Conservation (phyloP, 2,113 vertebrate species). For the Sinocyclocheilus anophthalmus region DNA sequence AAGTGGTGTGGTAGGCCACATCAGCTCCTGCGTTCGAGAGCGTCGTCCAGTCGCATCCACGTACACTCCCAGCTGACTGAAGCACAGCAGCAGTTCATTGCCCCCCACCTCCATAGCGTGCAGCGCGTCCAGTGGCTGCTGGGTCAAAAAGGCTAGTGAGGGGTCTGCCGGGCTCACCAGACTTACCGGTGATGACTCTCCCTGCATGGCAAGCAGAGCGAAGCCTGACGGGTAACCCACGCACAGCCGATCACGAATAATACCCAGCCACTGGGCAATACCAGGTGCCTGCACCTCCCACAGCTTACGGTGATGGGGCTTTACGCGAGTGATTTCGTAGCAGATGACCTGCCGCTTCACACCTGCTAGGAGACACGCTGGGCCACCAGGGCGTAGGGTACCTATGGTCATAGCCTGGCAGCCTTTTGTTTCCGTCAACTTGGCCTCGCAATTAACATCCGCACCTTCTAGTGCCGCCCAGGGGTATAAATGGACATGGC, state of each 20-base stretch:
- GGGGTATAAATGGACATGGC: conserved; percentile 88
- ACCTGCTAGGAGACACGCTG: conserved; percentile 86
- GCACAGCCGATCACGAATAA: conserved; percentile 89
- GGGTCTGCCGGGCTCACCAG: conserved; percentile 91
- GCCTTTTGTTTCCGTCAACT: conserved; percentile 92
- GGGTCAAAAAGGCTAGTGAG: conserved; percentile 91
- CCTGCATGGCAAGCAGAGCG: conserved; percentile 90
- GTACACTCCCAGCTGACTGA: conserved; percentile 94
- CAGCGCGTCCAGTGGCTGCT: conserved; percentile 90
- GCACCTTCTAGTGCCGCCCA: conserved; percentile 89
- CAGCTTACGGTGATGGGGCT: conserved; percentile 85
- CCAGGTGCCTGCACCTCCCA: conserved; percentile 89
- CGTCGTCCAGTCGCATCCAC: conserved; percentile 93
- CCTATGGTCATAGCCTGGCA: conserved; percentile 89
- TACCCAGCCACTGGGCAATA: conserved; percentile 88
- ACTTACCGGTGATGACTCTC: conserved; percentile 89
- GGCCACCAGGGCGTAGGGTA: conserved; percentile 75
- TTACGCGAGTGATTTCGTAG: conserved; percentile 87
- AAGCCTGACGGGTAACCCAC: conserved; percentile 95
- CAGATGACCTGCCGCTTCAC: conserved; percentile 91
- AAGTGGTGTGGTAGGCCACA: conserved; percentile 94
- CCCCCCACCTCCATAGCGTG: conserved; percentile 87
- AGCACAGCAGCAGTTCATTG: conserved; percentile 93
- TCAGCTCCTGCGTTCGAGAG: conserved; percentile 90
- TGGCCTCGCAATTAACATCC: conserved; percentile 84